A percentile compares a stretch with the other conserved stretches of the same genome.
phyloP scores from a whole-genome alignment of 2,113 vertebrate genomes.

The Neomonachus schauinslandi region DNA sequence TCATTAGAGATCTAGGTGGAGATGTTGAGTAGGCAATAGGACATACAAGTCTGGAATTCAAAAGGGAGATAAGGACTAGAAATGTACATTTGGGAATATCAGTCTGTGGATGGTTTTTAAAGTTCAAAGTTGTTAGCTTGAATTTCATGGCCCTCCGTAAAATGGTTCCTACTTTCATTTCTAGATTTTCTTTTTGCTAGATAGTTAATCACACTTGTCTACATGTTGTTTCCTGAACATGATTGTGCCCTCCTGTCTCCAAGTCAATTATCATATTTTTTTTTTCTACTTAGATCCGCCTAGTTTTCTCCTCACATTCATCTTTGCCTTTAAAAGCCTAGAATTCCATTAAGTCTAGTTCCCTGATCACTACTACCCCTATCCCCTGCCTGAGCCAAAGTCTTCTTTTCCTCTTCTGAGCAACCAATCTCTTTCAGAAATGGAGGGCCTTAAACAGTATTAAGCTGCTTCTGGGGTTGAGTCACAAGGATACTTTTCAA shows the following conservation, averaged over 20 bases:
- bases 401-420: constrained; percentile 3
- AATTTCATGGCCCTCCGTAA: background rate
- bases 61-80: background rate
- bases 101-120: background rate
- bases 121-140: constrained; percentile 22
- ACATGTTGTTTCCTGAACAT: background rate
- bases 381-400: background rate
- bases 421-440: background rate
- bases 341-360: constrained; percentile 4
- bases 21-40: background rate
- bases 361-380: background rate
- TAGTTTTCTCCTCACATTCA: background rate
- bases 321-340: constrained; percentile 29
- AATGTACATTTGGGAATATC: background rate
- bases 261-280: background rate
- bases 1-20: background rate
- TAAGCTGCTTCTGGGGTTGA: constrained; percentile 43
- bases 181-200: background rate
- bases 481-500: constrained; percentile 60
- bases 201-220: background rate
- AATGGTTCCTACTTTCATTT: background rate
- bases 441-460: background rate
- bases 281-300: background rate
- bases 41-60: background rate
- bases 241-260: background rate